Evolutionary conservation across 2,113 vertebrate genomes (phyloP), one percentile per base, ranked within the genome.

Genomic region (Syngnathus scovelli): DNA sequence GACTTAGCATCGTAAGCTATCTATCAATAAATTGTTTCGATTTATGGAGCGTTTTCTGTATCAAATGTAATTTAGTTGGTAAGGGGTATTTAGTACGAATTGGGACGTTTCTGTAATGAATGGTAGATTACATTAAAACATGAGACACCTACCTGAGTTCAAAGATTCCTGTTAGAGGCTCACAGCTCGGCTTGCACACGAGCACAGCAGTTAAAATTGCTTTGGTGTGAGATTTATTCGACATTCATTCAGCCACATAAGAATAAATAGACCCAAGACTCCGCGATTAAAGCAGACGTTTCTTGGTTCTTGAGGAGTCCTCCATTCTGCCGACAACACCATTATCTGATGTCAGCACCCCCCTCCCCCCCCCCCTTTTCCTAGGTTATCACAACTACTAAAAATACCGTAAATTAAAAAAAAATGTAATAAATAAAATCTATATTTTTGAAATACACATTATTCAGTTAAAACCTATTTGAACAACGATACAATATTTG

Each of bases 71-170:
- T 13, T 9, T 6, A 16, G 6, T 0, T 6, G 3, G 15, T 66
- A 7, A 61, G 5, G n/a, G 13, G 74, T 67, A 1, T 61, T 13
- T 48, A 10, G 13, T 8, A 7, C 16, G 1, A 6, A 58, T 1
- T 10, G 0, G 0, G 55, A 36, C 39, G 21, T 48, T 5, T 52
- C 52, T 1, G 4, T 5, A 27, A 9, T 19, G 0, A 41, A 12
- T 13, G 16, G 0, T 41, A 6, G 6, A 27, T 43, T 6, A 44
- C 6, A 37, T 0, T 23, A 21, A 44, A 62, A 62, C 39, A 54
- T 19, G 18, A 39, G 48, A 16, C 18, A 85, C 88, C 72, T 74
- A 92, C 90, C 91, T 89, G 90, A 86, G 82, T 87, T 75, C 75
- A 76, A 43, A 71, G 68, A 76, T 78, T 88, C 84, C 84, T 81